Evolutionary conservation across 1,140 invertebrate genomes (phyloP).

Genomic region (Alviniconcha marisindica): DNA sequence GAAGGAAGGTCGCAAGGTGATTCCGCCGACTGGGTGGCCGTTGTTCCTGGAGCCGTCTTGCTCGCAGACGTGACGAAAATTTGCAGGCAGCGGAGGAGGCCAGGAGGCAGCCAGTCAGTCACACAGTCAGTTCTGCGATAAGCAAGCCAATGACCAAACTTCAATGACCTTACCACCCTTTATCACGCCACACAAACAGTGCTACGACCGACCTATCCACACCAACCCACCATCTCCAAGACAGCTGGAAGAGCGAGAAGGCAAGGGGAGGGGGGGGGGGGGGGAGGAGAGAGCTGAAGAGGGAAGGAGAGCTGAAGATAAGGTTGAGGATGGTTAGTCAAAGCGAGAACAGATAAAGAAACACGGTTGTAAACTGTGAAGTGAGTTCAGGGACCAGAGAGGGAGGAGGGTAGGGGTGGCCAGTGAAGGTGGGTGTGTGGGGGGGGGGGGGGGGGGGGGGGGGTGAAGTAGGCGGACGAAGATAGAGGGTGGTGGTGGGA

Average conservation of each 20-base stretch:
- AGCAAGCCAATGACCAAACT: constrained; percentile 1
- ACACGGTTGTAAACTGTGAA: constrained; percentile 15
- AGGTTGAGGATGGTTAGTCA: background rate
- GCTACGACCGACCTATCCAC: background rate
- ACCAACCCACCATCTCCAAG: background rate
- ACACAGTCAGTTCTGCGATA: background rate
- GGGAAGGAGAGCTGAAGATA: background rate
- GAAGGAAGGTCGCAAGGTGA: no score
- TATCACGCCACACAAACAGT: background rate
- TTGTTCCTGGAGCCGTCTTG: no score
- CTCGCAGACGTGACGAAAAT: background rate
- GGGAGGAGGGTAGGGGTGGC: background rate
- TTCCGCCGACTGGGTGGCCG: no score
- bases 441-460: background rate
- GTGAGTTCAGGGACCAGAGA: background rate
- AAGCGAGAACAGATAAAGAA: constrained; percentile 24
- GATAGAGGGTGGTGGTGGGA: background rate
- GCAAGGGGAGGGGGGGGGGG: background rate
- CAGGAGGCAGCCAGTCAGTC: background rate
- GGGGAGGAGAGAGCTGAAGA: background rate
- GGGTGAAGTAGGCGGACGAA: background rate
- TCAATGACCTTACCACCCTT: constrained; percentile 9
- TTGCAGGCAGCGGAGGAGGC: background rate
- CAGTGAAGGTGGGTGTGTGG: background rate
- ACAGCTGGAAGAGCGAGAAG: background rate